phyloP scores from a whole-genome alignment of 2,113 vertebrate genomes.

The Colistium nudipinnis region DNA sequence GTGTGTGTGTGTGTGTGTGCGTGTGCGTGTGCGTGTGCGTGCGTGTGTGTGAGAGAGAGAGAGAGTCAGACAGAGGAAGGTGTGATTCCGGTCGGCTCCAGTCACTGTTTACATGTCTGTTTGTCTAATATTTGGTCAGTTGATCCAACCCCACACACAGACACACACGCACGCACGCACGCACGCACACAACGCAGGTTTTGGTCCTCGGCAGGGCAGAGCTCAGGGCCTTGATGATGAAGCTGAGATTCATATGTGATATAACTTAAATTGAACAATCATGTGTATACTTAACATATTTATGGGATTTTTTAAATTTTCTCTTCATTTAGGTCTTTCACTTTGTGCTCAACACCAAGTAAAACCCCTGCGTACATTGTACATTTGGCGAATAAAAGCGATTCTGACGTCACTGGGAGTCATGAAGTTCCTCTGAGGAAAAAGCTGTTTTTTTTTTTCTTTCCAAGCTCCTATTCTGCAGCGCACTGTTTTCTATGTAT shows the following conservation, averaged over 20 bases:
- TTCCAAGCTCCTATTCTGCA: no score
- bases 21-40: constrained; percentile 30
- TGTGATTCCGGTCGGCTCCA: constrained; percentile 43
- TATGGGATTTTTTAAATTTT: no score
- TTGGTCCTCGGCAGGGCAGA: constrained; percentile 43
- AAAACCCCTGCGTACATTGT: no score
- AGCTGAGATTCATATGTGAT: constrained; percentile 31
- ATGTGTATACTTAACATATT: no score
- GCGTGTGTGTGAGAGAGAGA: constrained; percentile 28
- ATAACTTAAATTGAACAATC: no score
- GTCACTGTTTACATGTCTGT: constrained; percentile 45
- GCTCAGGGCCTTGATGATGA: constrained; percentile 24
- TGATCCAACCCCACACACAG: constrained; percentile 23
- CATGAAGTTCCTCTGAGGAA: background rate
- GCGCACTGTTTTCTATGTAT: background rate
- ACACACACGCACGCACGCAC: constrained; percentile 31
- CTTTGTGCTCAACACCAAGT: no score
- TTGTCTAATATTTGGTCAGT: constrained; percentile 43
- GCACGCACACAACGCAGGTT: constrained; percentile 31
- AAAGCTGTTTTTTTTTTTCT: no score
- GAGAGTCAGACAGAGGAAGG: constrained; percentile 11
- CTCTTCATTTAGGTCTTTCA: no score
- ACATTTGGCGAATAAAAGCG: no score
- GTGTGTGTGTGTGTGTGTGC: constrained; percentile 34
- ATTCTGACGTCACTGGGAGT: no score